These are phyloP conservation scores for Ips typographus DNA, from an alignment of 1,140 invertebrate species.

Conservation along the genomic window DNA sequence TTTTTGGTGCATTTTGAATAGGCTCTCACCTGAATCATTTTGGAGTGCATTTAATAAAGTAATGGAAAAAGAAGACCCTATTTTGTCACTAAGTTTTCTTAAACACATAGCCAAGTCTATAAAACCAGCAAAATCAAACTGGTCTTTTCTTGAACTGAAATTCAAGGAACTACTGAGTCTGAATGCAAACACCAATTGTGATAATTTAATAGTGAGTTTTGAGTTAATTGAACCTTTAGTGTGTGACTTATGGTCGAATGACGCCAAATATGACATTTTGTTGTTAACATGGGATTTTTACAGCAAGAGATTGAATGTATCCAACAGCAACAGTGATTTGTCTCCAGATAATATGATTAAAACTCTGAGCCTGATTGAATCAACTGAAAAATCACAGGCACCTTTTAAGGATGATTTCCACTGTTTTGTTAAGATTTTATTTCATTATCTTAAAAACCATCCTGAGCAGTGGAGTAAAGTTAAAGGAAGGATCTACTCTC, in stretches of 20 bases:
- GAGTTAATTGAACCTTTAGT: constrained; percentile 41
- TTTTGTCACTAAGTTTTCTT: constrained; percentile 36
- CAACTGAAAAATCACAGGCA: constrained; percentile 30
- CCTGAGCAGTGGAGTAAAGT: constrained; percentile 48
- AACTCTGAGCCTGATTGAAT: constrained; percentile 34
- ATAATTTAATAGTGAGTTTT: constrained; percentile 35
- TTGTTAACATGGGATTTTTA: constrained; percentile 46
- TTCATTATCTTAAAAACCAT: constrained; percentile 41
- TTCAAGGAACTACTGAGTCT: constrained; percentile 33
- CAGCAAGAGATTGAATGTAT: constrained; percentile 44
- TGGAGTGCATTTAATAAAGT: constrained; percentile 41
- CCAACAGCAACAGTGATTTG: constrained; percentile 28
- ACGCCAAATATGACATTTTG: constrained; percentile 41
- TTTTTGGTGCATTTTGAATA: constrained; percentile 37
- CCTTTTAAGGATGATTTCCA: constrained; percentile 44
- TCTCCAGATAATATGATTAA: constrained; percentile 15
- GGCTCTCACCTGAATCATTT: constrained; percentile 28
- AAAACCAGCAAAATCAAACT: constrained; percentile 35
- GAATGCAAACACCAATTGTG: constrained; percentile 21
- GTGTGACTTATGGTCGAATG: constrained; percentile 41
- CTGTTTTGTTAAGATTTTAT: constrained; percentile 43
- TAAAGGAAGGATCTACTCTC: constrained; percentile 48
- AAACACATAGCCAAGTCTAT: constrained; percentile 34
- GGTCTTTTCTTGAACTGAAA: constrained; percentile 38
- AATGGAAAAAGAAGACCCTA: constrained; percentile 31